Conservation (phyloP, 2,888 invertebrate species). For the Agonum fuliginosum region DNA sequence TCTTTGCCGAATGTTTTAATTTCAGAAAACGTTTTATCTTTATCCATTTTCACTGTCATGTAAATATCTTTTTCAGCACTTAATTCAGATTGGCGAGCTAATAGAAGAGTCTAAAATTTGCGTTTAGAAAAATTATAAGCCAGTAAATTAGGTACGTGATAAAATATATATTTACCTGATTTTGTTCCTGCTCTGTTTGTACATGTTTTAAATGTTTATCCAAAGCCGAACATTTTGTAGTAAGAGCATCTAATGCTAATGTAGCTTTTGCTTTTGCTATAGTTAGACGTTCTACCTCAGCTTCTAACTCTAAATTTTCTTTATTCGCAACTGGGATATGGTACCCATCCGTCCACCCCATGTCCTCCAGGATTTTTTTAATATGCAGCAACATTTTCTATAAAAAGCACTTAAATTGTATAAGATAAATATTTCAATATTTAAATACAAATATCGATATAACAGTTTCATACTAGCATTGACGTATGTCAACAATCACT, state of each 20-base stretch:
- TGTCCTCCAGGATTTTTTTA: slow-evolving; percentile 79
- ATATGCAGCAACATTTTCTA: slow-evolving; percentile 73
- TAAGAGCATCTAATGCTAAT: slow-evolving; percentile 72
- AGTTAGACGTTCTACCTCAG: slow-evolving; percentile 74
- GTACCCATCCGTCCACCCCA: slow-evolving; percentile 86
- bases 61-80: slow-evolving; percentile 79
- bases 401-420: background rate
- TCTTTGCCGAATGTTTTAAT: slow-evolving; percentile 74
- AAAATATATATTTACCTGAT: slow-evolving; percentile 71
- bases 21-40: slow-evolving; percentile 73
- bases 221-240: slow-evolving; percentile 68
- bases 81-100: slow-evolving; percentile 81
- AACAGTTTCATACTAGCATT: slow-evolving; percentile 11
- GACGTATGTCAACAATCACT: slow-evolving; percentile 48
- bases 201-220: slow-evolving; percentile 75
- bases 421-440: too few relatives aligned
- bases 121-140: background rate
- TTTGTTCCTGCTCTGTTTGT: slow-evolving; percentile 75
- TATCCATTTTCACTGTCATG: slow-evolving; percentile 70
- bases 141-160: background rate
- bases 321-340: slow-evolving; percentile 87
- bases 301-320: slow-evolving; percentile 78
- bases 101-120: slow-evolving; percentile 77
- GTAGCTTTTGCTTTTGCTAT: slow-evolving; percentile 73
- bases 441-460: slow-evolving; percentile 17